Conservation (phyloP, 1,140 invertebrate genomes). For the Drosophila melanica region DNA sequence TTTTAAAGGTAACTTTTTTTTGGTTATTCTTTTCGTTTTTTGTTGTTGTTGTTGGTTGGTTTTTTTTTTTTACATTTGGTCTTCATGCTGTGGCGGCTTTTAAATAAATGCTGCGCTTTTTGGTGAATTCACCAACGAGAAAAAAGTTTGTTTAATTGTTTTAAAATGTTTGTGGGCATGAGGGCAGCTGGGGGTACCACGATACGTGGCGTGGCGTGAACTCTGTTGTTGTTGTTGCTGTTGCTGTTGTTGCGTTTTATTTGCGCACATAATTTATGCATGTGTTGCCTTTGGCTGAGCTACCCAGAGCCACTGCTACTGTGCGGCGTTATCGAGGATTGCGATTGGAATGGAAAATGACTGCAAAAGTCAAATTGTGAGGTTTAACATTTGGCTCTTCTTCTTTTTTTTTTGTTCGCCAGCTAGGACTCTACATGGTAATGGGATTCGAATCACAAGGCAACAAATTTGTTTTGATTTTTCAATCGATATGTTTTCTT, state of each 20-base stretch:
- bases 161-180: constrained; percentile 43
- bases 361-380: constrained; percentile 38
- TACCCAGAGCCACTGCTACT: constrained; percentile 9
- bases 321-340: constrained; percentile 17
- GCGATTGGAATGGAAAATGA: constrained; percentile 31
- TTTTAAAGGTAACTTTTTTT: constrained; percentile 30
- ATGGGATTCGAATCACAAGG: not conserved
- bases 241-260: constrained; percentile 23
- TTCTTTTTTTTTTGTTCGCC: not conserved
- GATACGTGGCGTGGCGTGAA: constrained; percentile 5
- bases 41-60: constrained; percentile 2
- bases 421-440: not conserved
- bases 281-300: constrained; percentile 39
- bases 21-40: not conserved
- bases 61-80: constrained; percentile 22
- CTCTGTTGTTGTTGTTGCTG: not conserved
- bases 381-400: constrained; percentile 12
- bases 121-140: constrained; percentile 13
- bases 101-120: constrained; percentile 52
- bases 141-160: constrained; percentile 54
- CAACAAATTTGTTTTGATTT: constrained; percentile 20
- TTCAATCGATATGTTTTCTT: constrained; percentile 18
- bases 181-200: not conserved
- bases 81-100: constrained; percentile 24
- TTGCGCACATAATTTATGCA: constrained; percentile 46